Base-by-base conservation (phyloP, 2,888 invertebrate genomes). In the Penaeus monodon region DNA sequence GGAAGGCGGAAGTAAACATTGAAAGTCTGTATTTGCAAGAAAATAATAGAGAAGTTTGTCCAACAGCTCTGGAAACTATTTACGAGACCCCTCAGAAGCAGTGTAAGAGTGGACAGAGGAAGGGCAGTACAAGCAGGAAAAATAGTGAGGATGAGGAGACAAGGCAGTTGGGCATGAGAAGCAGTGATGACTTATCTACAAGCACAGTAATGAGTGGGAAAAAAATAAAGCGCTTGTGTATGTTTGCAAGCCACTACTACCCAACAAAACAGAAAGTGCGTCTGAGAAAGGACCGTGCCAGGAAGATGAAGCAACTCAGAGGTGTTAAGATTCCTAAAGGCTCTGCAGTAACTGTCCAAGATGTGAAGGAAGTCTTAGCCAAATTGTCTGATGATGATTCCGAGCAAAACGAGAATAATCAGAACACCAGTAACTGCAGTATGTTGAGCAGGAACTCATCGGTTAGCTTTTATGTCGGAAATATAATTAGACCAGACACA, bases 261-360 rank as follows among this genome's bases (percentile, higher is more conserved):
- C 86, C 83, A 0, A 24, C 86, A 8, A 83, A 83, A 17, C 73
- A 63, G 29, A 87, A 87, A 44, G 63, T 65, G 38, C 78, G 27
- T 44, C 49, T 70, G 6, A 63, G 86, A 10, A 87, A 79, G 49
- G 86, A 87, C 29, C 86, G 86, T 14, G 86, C 86, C 20, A 29
- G 64, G 6, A 44, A 65, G 73, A 63, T 87, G 73, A 81, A 83
- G 44, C 33, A 77, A 66, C 17, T 79, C 6, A 87, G 44, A 27
- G 86, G 86, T 8, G 86, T 83, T 27, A 57, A 78, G n/a, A 70
- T 87, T 33, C 86, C 86, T 12, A 79, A 79, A 20, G 86, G 86
- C 17, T 44, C 77, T 2, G 20, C 70, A 2, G 63, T 82, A 12
- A 63, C 82, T 57, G 27, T 49, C 57, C 57, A 82, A 49, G 82